Evolutionary conservation across 2,113 vertebrate species (phyloP).

Genomic region (Myiozetetes cayanensis): DNA sequence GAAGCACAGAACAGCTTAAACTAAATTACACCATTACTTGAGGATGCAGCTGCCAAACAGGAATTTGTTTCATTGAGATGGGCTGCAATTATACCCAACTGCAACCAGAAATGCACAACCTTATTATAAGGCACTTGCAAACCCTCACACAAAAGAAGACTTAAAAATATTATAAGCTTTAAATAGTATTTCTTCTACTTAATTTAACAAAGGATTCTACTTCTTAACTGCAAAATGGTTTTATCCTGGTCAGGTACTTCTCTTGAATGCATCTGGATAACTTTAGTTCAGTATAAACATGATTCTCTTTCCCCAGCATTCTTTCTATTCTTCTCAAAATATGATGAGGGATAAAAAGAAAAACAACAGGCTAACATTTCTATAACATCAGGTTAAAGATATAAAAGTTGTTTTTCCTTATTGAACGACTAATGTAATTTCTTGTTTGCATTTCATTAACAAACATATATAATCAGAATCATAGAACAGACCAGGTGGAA

Average conservation of each 20-base stretch:
- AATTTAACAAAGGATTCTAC: neutral
- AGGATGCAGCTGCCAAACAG: constrained; percentile 70
- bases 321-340: neutral
- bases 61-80: constrained; percentile 56
- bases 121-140: neutral
- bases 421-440: neutral
- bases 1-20: constrained; percentile 36
- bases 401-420: neutral
- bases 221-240: neutral
- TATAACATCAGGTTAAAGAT: neutral
- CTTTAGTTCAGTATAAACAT: neutral
- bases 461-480: neutral
- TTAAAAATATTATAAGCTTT: neutral
- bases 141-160: neutral
- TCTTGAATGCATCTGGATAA: neutral
- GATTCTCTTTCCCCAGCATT: neutral
- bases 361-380: neutral
- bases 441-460: neutral
- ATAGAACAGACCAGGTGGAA: too few relatives aligned
- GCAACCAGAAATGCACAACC: neutral
- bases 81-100: constrained; percentile 28
- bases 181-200: neutral
- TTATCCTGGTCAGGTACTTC: neutral
- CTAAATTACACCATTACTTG: constrained; percentile 43
- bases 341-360: neutral